A percentile compares a stretch with the other conserved stretches of the same genome.
These are phyloP conservation scores for Drosophila fungiperda DNA, from an alignment of 2,888 invertebrate genomes.

Conservation along the genomic window DNA sequence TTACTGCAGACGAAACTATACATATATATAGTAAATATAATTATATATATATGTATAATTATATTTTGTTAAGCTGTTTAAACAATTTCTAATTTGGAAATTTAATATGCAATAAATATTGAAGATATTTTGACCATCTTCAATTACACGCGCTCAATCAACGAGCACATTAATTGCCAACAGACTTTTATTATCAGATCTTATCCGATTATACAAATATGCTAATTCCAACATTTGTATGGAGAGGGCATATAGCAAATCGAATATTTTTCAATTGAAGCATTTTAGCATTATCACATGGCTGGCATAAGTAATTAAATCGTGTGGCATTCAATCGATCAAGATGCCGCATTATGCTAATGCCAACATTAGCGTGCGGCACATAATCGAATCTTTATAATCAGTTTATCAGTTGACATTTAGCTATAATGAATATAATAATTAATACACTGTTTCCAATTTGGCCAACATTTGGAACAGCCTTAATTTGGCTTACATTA, in stretches of 20 bases:
- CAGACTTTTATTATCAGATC: background rate
- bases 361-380: background rate
- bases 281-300: background rate
- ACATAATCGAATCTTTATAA: background rate
- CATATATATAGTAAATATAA: background rate
- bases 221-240: background rate
- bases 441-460: background rate
- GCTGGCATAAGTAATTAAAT: background rate
- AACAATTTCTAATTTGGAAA: slow-evolving; percentile 16
- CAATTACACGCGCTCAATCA: slow-evolving; percentile 3
- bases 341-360: slow-evolving; percentile 1
- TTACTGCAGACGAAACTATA: background rate
- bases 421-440: background rate
- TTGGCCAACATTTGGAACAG: background rate
- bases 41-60: background rate
- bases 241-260: background rate
- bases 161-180: background rate
- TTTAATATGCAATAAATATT: slow-evolving; percentile 13
- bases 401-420: background rate
- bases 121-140: slow-evolving; percentile 1
- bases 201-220: background rate
- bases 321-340: slow-evolving; percentile 1
- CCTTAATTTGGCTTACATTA: too few relatives aligned
- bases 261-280: background rate
- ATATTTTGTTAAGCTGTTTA: slow-evolving; percentile 5